Percentiles rank a stretch among this genome's conserved stretches.
Conservation (phyloP, 2,888 invertebrate genomes). For the Pocota personata region DNA sequence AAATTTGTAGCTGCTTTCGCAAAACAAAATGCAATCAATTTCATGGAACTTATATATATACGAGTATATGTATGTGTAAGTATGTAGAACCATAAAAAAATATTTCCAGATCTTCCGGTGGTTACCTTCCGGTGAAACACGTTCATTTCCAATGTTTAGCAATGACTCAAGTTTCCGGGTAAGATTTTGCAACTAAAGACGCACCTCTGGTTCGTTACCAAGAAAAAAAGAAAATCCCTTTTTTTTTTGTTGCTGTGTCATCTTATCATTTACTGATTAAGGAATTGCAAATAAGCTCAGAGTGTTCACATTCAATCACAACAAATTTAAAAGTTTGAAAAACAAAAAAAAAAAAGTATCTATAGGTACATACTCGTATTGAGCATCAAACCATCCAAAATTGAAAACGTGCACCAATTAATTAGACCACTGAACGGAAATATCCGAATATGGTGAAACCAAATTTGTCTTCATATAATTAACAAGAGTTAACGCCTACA, state of each 20-base stretch:
- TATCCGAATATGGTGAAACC: neutral
- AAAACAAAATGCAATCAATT: neutral
- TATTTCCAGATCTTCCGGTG: slow-evolving; percentile 8
- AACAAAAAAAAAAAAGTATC: neutral
- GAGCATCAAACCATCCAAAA: neutral
- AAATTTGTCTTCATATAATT: neutral
- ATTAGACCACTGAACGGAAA: neutral
- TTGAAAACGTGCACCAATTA: neutral
- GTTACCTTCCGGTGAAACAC: slow-evolving; percentile 5
- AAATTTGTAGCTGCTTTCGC: neutral
- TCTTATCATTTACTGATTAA: neutral
- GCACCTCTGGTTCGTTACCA: neutral
- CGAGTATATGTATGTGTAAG: neutral
- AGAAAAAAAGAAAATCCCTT: neutral
- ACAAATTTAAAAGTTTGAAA: too few species aligned
- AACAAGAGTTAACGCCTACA: neutral
- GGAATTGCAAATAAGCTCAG: neutral
- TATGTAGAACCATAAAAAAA: neutral
- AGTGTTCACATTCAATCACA: too few species aligned
- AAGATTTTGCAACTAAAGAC: neutral
- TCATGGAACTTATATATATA: neutral
- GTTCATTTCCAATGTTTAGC: neutral
- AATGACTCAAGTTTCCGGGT: slow-evolving; percentile 20
- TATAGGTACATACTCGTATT: too few species aligned
- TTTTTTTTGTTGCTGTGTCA: neutral